Evolutionary conservation across 2,797 vertebrate genomes (phyloP).

Genomic region (Enteromius paludinosus): DNA sequence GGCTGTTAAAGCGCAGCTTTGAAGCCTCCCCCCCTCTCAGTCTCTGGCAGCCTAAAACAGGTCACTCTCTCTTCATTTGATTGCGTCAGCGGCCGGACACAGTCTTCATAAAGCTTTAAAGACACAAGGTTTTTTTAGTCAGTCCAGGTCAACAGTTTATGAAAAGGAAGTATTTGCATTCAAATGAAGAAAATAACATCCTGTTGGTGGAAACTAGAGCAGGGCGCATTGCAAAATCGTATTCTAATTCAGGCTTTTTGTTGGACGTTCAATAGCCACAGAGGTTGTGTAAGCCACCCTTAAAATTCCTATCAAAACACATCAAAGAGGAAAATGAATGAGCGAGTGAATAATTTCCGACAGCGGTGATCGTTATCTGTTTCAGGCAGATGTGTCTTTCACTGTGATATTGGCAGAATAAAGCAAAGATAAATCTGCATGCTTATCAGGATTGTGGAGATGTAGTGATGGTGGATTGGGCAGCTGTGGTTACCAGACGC

Average conservation of each 20-base stretch:
- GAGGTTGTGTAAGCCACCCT: constrained; percentile 36
- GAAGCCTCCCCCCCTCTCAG: not conserved
- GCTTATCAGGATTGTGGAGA: constrained; percentile 53
- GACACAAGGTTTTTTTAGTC: constrained; percentile 38
- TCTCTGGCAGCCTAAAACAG: constrained; percentile 48
- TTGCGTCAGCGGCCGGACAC: constrained; percentile 49
- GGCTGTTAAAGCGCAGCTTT: constrained; percentile 4
- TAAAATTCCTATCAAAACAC: constrained; percentile 28
- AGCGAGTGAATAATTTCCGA: constrained; percentile 37
- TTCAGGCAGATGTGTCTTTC: constrained; percentile 37
- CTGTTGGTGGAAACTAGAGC: constrained; percentile 8
- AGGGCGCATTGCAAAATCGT: constrained; percentile 11
- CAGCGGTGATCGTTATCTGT: constrained; percentile 35
- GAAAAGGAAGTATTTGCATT: constrained; percentile 27
- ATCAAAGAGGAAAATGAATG: constrained; percentile 13
- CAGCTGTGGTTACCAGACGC: constrained; percentile 31
- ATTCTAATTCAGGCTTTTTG: constrained; percentile 19
- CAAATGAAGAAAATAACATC: constrained; percentile 9
- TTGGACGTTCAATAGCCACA: constrained; percentile 3
- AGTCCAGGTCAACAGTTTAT: constrained; percentile 20
- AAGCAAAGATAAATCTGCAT: constrained; percentile 9
- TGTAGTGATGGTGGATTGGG: constrained; percentile 28
- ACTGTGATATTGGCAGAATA: constrained; percentile 34
- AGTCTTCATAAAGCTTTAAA: constrained; percentile 44
- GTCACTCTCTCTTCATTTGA: constrained; percentile 47